phyloP scores from a whole-genome alignment of 2,888 invertebrate species.

The Stenichneumon culpator region DNA sequence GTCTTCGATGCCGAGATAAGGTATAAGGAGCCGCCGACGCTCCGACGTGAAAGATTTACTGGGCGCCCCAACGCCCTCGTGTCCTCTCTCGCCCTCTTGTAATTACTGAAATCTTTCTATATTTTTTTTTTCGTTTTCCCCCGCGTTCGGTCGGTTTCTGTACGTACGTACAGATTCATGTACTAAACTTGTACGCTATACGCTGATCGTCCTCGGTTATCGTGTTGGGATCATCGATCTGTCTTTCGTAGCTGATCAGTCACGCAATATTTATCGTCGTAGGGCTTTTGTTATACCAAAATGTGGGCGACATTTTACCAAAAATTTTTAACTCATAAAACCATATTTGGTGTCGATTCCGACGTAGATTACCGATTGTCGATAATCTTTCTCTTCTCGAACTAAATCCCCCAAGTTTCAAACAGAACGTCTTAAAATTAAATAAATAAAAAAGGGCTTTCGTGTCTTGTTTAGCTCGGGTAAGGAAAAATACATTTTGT shows the following conservation, averaged over 20 bases:
- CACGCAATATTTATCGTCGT: background rate
- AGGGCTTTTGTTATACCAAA: background rate
- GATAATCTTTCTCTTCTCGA: background rate
- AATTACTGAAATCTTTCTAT: constrained; percentile 76
- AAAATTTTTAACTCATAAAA: background rate
- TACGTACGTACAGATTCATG: constrained; percentile 13
- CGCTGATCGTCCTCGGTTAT: background rate
- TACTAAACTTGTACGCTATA: background rate
- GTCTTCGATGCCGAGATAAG: constrained; percentile 64
- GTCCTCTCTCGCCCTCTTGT: constrained; percentile 72
- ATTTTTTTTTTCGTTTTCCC: constrained; percentile 47
- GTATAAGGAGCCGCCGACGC: constrained; percentile 64
- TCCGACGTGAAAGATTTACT: constrained; percentile 77
- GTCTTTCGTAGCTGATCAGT: background rate
- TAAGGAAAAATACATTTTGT: background rate
- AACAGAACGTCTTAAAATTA: background rate
- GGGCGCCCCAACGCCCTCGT: constrained; percentile 76
- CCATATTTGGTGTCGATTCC: background rate
- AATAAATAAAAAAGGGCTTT: background rate
- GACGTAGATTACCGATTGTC: no score
- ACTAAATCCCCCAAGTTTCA: background rate
- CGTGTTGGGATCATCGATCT: background rate
- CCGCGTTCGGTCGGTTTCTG: constrained; percentile 19
- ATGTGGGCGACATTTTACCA: background rate
- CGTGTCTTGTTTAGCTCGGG: background rate